Evolutionary conservation across 2,888 invertebrate species (phyloP), one percentile per base, ranked within the genome.

Genomic region (Nebria salina): DNA sequence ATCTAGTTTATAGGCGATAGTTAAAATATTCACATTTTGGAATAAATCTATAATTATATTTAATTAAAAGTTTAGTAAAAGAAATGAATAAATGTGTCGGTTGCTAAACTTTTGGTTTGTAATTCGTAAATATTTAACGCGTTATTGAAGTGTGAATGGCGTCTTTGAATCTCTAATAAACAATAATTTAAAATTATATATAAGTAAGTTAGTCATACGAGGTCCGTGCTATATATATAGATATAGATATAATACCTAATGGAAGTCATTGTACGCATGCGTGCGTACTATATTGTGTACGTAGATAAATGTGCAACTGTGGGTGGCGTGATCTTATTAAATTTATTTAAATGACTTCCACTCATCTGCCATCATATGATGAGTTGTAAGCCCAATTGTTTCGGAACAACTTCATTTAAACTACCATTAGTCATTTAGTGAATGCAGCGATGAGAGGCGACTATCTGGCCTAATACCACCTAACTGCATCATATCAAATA

Each of bases 401-500:
- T 54, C 54, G 54, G 54, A 54, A 54, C 54, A 54, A 54, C 54
- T 54, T 54, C 54, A 54, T 54, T 54, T 54, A 54, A 54, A 54
- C 7, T 1, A 11, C 54, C 54, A 54, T 54, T 54, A 54, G 54
- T 54, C 54, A 54, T 54, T 54, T 54, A 54, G 20, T 20, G 20
- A 20, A 20, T 20, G 20, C 20, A 20, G 20, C 20, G 20, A 20
- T 20, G 54, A 54, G 54, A 54, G 54, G 54, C 54, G 8, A 11
- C 9, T 54, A 7, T 54, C 7, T 54, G 54, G 54, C 7, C 7
- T 20, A 20, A 20, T 20, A 20, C 1, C 7, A 8, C 2, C 13
- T 54, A 54, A 54, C 54, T 54, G 54, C 8, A 54, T 54, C 8
- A 54, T 11, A 0, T 7, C 11, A 54, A 54, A 54, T 54, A 8